Evolutionary conservation across 2,888 invertebrate genomes (phyloP).

Genomic region (Hirudinaria manillensis): DNA sequence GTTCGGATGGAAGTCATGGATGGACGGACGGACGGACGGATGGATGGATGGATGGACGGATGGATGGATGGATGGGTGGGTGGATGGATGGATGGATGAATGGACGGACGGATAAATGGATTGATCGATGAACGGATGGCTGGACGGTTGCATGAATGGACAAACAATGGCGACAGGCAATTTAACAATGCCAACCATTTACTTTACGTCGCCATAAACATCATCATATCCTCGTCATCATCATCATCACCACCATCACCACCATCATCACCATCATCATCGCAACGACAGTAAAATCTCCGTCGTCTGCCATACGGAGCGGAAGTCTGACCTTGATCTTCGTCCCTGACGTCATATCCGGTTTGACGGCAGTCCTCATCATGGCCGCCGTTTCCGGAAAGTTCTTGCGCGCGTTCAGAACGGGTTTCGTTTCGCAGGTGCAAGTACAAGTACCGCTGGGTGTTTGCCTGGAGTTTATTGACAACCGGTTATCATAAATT

Average conservation of each 20-base stretch:
- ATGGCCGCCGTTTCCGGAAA: conserved; percentile 3
- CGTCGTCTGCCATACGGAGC: no score
- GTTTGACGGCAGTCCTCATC: conserved; percentile 5
- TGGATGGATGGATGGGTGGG: no score
- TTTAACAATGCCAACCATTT: not conserved
- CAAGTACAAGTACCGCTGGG: conserved; percentile 26
- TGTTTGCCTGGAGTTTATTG: not conserved
- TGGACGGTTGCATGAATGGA: no score
- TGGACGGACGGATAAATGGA: no score
- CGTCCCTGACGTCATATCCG: not conserved
- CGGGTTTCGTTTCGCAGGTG: conserved; percentile 25
- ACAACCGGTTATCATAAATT: not conserved
- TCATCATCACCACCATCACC: conserved; percentile 16
- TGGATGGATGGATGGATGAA: no score
- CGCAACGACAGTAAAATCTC: not conserved
- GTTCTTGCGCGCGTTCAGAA: not conserved
- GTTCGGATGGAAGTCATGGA: no score
- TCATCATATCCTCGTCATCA: conserved; percentile 6
- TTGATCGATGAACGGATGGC: no score
- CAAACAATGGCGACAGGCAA: no score
- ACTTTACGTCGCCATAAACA: not conserved
- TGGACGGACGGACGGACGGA: no score
- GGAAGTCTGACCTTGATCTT: conserved; percentile 8
- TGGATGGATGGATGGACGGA: no score
- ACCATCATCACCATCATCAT: conserved; percentile 16